Evolutionary conservation across 1,140 invertebrate genomes (phyloP).

Genomic region (Lucilia sericata): DNA sequence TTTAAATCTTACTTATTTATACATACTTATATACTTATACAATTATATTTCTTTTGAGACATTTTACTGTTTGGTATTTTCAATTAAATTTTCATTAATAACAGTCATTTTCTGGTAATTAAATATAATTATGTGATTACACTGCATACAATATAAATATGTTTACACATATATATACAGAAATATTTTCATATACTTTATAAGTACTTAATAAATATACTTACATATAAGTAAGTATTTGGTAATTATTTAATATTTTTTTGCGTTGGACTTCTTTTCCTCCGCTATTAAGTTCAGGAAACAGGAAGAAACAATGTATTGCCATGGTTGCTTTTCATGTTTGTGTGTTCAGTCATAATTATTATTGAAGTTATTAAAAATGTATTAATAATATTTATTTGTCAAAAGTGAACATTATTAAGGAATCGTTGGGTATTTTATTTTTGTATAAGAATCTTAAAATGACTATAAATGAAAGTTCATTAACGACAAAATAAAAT

Average conservation of each 20-base stretch:
- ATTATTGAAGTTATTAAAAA: constrained; percentile 20
- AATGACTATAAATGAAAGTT: constrained; percentile 5
- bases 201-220: background rate
- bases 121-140: background rate
- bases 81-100: background rate
- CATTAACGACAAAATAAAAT: background rate
- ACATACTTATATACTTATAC: background rate
- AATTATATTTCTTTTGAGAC: constrained; percentile 4
- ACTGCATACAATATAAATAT: background rate
- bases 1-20: background rate
- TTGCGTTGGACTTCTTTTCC: background rate
- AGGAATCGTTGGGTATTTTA: too few species aligned
- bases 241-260: background rate
- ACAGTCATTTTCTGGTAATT: constrained; percentile 6
- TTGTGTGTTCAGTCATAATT: background rate
- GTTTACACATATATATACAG: too few species aligned
- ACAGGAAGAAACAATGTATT: constrained; percentile 3
- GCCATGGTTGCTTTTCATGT: constrained; percentile 4
- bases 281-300: background rate
- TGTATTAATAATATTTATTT: constrained; percentile 2
- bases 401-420: background rate
- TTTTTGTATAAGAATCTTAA: background rate
- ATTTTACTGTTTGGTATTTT: constrained; percentile 3
- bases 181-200: background rate
- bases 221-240: too few species aligned